phyloP scores from a whole-genome alignment of 2,797 vertebrate genomes.

The Halcyon smyrnensis region DNA sequence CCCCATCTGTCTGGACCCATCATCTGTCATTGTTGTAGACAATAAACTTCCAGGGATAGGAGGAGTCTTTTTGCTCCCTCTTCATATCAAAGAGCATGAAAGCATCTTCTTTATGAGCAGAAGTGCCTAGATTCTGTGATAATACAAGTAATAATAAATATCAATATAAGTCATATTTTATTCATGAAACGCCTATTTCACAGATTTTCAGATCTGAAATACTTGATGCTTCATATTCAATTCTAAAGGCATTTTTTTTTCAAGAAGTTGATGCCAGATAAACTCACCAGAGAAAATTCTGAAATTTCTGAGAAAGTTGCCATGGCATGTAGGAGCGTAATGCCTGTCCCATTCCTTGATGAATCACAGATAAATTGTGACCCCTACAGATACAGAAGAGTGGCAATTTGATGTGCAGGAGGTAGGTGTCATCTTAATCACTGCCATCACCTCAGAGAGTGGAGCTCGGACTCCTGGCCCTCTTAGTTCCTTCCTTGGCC shows the following conservation, averaged over 20 bases:
- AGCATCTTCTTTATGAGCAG: background rate
- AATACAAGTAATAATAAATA: background rate
- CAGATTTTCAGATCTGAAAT: background rate
- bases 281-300: background rate
- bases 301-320: background rate
- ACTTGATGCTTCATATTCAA: background rate
- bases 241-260: background rate
- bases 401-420: background rate
- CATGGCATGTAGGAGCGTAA: background rate
- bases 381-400: background rate
- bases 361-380: background rate
- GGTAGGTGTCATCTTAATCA: background rate
- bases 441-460: background rate
- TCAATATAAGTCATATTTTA: background rate
- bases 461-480: background rate
- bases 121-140: background rate
- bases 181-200: background rate
- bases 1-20: background rate
- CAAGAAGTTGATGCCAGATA: background rate
- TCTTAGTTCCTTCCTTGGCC: background rate
- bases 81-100: background rate
- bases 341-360: background rate
- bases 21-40: background rate
- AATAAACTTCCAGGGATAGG: background rate
- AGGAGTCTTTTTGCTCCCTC: background rate